These are phyloP conservation scores for Brachylomia viminalis DNA, from an alignment of 2,888 invertebrate species.

Conservation along the genomic window DNA sequence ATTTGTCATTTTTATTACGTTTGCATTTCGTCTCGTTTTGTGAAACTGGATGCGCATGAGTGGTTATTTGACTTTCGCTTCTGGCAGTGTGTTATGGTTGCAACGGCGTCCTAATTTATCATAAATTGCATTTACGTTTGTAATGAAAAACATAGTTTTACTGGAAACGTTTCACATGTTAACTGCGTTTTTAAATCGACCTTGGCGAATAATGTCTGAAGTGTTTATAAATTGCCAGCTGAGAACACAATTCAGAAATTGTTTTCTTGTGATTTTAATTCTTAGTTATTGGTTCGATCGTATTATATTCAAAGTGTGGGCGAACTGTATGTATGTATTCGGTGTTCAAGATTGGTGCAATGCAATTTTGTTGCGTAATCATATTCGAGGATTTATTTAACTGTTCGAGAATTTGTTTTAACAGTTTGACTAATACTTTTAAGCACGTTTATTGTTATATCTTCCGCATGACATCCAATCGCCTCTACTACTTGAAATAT, in stretches of 20 bases:
- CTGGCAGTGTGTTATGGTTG: slow-evolving; percentile 69
- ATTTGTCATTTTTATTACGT: slow-evolving; percentile 54
- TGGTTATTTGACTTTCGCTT: slow-evolving; percentile 83
- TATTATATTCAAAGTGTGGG: slow-evolving; percentile 44
- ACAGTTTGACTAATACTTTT: slow-evolving; percentile 12
- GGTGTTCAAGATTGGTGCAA: slow-evolving; percentile 31
- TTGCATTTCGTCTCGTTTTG: slow-evolving; percentile 68
- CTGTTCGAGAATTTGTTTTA: no score
- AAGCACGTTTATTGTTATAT: slow-evolving; percentile 3
- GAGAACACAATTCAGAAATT: slow-evolving; percentile 52
- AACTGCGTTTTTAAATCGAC: slow-evolving; percentile 62
- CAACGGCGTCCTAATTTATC: slow-evolving; percentile 66
- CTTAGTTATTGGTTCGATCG: slow-evolving; percentile 30
- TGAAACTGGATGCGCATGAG: slow-evolving; percentile 83
- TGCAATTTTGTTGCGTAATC: slow-evolving; percentile 37
- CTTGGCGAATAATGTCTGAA: slow-evolving; percentile 70
- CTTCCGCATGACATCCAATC: slow-evolving; percentile 5
- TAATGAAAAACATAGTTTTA: slow-evolving; percentile 48
- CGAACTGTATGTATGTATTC: slow-evolving; percentile 53
- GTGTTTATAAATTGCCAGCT: slow-evolving; percentile 72
- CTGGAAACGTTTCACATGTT: slow-evolving; percentile 56
- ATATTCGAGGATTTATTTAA: slow-evolving; percentile 26
- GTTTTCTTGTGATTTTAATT: slow-evolving; percentile 51
- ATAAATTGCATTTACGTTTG: slow-evolving; percentile 50
- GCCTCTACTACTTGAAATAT: slow-evolving; percentile 22